Evolutionary conservation across 2,113 vertebrate genomes (phyloP).

Genomic region (Atlantisia rogersi): DNA sequence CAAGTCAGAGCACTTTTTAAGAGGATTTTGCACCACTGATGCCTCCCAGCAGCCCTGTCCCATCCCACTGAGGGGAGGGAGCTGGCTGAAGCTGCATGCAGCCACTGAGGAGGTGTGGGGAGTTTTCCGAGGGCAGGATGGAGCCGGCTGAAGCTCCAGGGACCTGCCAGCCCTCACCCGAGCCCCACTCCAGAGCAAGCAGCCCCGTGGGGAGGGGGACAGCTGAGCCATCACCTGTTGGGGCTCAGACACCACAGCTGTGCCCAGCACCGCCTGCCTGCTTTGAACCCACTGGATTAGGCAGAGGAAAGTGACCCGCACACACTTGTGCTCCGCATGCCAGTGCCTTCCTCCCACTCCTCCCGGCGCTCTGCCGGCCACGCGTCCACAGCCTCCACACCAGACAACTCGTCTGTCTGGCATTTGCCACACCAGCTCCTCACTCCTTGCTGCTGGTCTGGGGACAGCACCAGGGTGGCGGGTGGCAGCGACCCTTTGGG

Average conservation of each 20-base stretch:
- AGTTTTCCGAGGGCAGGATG: neutral
- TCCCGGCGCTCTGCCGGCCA: neutral
- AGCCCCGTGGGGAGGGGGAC: neutral
- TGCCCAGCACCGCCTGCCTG: neutral
- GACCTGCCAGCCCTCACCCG: neutral
- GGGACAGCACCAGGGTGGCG: neutral
- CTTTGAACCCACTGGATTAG: slow-evolving; percentile 60
- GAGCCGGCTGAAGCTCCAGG: neutral
- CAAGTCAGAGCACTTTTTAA: neutral
- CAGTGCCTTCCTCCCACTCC: neutral
- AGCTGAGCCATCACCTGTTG: slow-evolving; percentile 74
- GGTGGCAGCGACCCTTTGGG: neutral
- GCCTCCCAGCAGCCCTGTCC: neutral
- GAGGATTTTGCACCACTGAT: neutral
- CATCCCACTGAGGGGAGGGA: neutral
- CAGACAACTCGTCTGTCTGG: fast-evolving
- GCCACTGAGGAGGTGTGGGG: neutral
- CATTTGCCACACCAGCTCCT: neutral
- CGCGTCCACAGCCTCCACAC: fast-evolving
- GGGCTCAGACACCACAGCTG: slow-evolving; percentile 67
- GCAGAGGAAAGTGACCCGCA: neutral
- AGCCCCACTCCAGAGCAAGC: neutral
- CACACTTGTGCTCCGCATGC: slow-evolving; percentile 56
- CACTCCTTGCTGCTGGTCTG: neutral
- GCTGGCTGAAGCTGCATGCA: fast-evolving